A percentile compares a stretch with the other conserved stretches of the same genome.
phyloP scores from a whole-genome alignment of 2,797 vertebrate genomes.

The Coilia nasus region DNA sequence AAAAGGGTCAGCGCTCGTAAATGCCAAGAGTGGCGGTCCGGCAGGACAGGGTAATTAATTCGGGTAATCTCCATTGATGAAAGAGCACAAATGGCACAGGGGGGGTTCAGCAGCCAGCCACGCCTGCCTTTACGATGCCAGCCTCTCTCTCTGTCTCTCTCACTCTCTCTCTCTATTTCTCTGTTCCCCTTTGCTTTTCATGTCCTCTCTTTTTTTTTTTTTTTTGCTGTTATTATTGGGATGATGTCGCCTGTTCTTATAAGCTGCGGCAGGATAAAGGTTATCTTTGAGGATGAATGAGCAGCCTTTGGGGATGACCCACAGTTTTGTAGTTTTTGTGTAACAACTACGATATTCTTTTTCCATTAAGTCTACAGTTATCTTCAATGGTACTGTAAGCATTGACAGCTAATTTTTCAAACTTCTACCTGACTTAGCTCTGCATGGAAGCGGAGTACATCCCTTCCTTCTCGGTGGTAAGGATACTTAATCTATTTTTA shows the following conservation, averaged over 20 bases:
- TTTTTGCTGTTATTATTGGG: not conserved
- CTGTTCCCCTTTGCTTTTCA: not conserved
- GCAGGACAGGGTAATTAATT: constrained; percentile 70
- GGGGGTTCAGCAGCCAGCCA: constrained; percentile 57
- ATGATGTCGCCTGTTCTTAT: not conserved
- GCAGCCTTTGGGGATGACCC: not conserved
- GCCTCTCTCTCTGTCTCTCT: constrained; percentile 40
- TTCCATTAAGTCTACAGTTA: not conserved
- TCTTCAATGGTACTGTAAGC: not conserved
- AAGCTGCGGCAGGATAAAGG: not conserved
- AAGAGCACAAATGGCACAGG: constrained; percentile 63
- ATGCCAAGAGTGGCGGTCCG: constrained; percentile 65
- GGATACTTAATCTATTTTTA: too few relatives aligned
- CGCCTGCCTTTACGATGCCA: constrained; percentile 39
- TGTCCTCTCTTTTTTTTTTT: not conserved
- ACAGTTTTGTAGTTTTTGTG: not conserved
- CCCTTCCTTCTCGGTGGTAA: too few relatives aligned
- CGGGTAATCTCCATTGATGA: constrained; percentile 70
- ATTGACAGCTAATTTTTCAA: not conserved
- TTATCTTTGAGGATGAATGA: constrained; percentile 8
- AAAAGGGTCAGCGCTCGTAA: constrained; percentile 65
- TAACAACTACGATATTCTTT: not conserved
- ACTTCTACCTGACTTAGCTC: not conserved
- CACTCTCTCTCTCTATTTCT: constrained; percentile 39
- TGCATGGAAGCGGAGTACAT: too few relatives aligned